phyloP scores from a whole-genome alignment of 1,140 invertebrate genomes.

The Solenopsis invicta region DNA sequence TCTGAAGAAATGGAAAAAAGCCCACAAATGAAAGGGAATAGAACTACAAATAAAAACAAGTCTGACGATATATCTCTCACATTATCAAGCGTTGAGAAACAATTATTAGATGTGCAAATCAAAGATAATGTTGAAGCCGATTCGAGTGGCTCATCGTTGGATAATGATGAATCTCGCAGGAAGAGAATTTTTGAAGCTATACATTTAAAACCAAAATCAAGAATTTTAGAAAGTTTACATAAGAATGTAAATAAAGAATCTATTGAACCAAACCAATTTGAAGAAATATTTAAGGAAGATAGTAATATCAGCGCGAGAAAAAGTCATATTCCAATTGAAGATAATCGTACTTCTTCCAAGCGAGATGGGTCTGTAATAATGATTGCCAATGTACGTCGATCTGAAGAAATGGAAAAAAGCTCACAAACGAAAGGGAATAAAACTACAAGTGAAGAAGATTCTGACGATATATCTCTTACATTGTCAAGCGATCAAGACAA shows the following conservation, averaged over 20 bases:
- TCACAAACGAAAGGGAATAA: not conserved
- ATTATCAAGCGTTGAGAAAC: not conserved
- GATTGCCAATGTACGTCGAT: not conserved
- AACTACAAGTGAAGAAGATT: not conserved
- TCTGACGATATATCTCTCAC: not conserved
- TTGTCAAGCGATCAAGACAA: not conserved
- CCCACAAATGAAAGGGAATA: not conserved
- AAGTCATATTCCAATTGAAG: not conserved
- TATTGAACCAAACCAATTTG: not conserved
- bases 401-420: not conserved
- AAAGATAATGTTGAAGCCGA: too few relatives aligned
- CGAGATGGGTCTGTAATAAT: not conserved
- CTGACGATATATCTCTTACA: not conserved
- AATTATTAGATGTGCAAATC: too few relatives aligned
- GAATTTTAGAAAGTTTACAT: not conserved
- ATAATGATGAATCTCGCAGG: too few relatives aligned
- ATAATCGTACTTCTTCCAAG: not conserved
- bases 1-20: too few relatives aligned
- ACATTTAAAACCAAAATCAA: conserved; percentile 23
- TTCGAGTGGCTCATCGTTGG: too few relatives aligned
- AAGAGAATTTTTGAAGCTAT: not conserved
- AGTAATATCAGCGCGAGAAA: too few relatives aligned
- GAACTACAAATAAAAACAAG: not conserved
- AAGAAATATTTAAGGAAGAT: not conserved
- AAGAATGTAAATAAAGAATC: too few relatives aligned